Conservation (phyloP, 2,113 vertebrate genomes). For the Natator depressus region DNA sequence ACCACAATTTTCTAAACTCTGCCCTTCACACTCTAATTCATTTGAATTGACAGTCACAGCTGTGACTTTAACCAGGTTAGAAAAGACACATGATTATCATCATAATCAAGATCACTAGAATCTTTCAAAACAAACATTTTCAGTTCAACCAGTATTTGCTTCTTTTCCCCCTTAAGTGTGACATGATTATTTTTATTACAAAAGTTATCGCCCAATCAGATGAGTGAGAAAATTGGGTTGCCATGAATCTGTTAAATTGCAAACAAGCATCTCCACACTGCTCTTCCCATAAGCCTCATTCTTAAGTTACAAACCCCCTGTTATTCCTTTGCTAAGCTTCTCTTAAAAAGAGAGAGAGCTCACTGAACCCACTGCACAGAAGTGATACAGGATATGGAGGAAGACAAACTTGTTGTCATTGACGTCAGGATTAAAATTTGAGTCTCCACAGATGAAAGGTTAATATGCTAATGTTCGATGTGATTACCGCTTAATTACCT, state of each 20-base stretch:
- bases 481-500: neutral
- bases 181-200: neutral
- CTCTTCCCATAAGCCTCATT: neutral
- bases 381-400: neutral
- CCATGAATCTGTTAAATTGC: neutral
- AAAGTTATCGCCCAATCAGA: neutral
- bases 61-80: slow-evolving; percentile 54
- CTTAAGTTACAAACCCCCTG: neutral
- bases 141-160: neutral
- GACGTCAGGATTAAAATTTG: neutral
- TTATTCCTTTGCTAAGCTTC: neutral
- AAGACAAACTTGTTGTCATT: neutral
- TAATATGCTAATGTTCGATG: neutral
- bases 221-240: neutral
- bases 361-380: neutral
- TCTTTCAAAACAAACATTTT: neutral
- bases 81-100: slow-evolving; percentile 39
- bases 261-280: neutral
- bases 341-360: neutral
- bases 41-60: slow-evolving; percentile 45
- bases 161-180: neutral
- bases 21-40: neutral
- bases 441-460: neutral
- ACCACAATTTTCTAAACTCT: neutral
- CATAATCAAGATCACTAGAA: neutral